phyloP scores from a whole-genome alignment of 1,140 invertebrate species.

The Drosophila sechellia region DNA sequence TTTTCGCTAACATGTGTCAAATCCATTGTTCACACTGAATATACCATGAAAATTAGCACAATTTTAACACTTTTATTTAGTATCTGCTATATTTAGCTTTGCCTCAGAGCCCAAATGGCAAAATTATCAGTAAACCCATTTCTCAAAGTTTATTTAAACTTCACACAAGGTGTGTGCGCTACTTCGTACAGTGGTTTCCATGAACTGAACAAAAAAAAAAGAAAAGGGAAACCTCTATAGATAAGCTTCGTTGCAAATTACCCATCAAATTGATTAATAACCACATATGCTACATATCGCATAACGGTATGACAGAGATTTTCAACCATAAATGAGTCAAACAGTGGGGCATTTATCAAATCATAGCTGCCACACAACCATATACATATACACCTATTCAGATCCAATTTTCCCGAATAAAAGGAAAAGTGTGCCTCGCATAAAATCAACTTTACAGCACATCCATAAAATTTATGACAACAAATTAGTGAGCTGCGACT shows the following conservation, averaged over 20 bases:
- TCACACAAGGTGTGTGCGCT: background rate
- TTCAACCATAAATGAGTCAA: conserved; percentile 19
- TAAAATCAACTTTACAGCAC: conserved; percentile 38
- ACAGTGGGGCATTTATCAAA: conserved; percentile 1
- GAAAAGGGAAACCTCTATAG: background rate
- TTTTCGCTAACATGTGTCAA: background rate
- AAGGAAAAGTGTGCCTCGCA: conserved; percentile 11
- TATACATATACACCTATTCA: background rate
- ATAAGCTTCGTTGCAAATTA: background rate
- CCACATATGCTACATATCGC: background rate
- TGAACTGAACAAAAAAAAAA: conserved; percentile 9
- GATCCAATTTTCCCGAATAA: conserved; percentile 17
- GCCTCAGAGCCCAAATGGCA: background rate
- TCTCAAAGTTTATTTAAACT: background rate
- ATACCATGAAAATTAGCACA: background rate
- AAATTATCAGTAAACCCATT: background rate
- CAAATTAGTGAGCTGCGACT: conserved; percentile 55
- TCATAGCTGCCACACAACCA: background rate
- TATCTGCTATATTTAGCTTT: background rate
- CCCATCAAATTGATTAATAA: conserved; percentile 13
- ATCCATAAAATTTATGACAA: conserved; percentile 67
- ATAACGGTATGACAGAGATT: conserved; percentile 11
- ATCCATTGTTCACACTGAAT: background rate
- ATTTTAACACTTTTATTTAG: background rate
- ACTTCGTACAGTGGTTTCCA: background rate